phyloP scores from a whole-genome alignment of 2,888 invertebrate genomes.

The Iselma pallidipennis region DNA sequence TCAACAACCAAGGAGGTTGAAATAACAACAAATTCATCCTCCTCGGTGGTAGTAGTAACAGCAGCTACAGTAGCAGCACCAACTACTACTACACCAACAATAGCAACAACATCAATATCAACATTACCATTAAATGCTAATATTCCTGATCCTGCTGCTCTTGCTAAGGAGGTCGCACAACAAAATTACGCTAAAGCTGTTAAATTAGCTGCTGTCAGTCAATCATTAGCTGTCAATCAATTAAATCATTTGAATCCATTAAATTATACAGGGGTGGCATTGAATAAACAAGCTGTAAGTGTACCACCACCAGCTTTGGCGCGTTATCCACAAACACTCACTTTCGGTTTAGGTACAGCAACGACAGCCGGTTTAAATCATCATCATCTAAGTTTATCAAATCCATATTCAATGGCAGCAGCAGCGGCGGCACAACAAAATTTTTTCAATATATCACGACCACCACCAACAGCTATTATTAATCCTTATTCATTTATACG shows the following conservation, averaged over 20 bases:
- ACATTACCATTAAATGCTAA: conserved; percentile 39
- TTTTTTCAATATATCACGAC: conserved; percentile 46
- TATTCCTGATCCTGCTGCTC: conserved; percentile 64
- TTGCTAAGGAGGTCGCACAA: conserved; percentile 82
- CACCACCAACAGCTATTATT: conserved; percentile 50
- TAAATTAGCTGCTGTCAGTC: conserved; percentile 61
- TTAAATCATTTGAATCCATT: conserved; percentile 60
- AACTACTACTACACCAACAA: conserved; percentile 31
- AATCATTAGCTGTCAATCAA: conserved; percentile 38
- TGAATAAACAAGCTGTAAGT: conserved; percentile 65
- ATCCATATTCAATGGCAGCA: conserved; percentile 51
- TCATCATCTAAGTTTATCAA: conserved; percentile 43
- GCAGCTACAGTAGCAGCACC: conserved; percentile 38
- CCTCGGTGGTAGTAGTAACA: conserved; percentile 44
- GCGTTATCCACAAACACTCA: conserved; percentile 46
- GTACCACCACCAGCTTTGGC: conserved; percentile 50
- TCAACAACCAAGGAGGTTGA: conserved; percentile 18
- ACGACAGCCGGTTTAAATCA: conserved; percentile 47
- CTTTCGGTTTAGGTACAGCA: conserved; percentile 42
- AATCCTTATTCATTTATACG: conserved; percentile 59
- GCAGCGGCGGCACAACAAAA: conserved; percentile 43
- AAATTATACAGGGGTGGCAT: conserved; percentile 71
- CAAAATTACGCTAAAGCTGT: conserved; percentile 80
- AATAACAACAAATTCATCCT: conserved; percentile 42
- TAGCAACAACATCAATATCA: conserved; percentile 33